Evolutionary conservation across 1,140 invertebrate genomes (phyloP), one percentile per base, ranked within the genome.

Genomic region (Lucilia sericata): DNA sequence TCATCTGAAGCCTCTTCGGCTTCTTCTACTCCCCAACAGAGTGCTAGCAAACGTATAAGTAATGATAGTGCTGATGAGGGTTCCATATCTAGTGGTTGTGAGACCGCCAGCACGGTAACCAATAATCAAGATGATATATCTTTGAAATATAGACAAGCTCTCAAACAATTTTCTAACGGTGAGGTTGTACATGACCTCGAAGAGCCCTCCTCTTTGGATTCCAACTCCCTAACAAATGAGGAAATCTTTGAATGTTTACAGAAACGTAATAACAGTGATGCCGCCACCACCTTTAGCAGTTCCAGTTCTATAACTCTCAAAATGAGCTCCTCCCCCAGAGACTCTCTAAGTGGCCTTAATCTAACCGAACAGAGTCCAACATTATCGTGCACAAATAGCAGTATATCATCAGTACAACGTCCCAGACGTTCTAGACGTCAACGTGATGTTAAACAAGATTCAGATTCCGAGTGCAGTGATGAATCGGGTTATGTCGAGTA

Each of bases 31-130:
- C 83, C 84, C 19, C 78, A 82, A 19, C 87, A 83, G 88, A 89
- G 81, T 86, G 83, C 78, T 88, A 85, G 86, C 87, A 85, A 85
- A 47, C 84, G 36, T 17, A 74, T 75, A 17, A 93, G 89, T 90
- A 89, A 93, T 90, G 94, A 94, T 85, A 94, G 93, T 88, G 76
- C 76, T 21, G 95, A 96, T 90, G 95, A 95, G 87, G 95, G 95
- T 82, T 94, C 93, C n/a, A 94, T 96, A 87, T 96, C 95, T 81
- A 95, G 94, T 84, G 95, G 95, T 75, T 96, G 95, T 89, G 95
- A 96, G 88, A 95, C 95, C 5, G 94, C 95, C n/a, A 95, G 95
- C 88, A 95, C 95, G 2, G 94, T 93, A n/a, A 93, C 92, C 47
- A 93, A 91, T 9, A 86, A 86, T 84, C 82, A 83, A 78, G 86